Conservation (phyloP, 2,888 invertebrate species). For the Vandiemenella viatica region DNA sequence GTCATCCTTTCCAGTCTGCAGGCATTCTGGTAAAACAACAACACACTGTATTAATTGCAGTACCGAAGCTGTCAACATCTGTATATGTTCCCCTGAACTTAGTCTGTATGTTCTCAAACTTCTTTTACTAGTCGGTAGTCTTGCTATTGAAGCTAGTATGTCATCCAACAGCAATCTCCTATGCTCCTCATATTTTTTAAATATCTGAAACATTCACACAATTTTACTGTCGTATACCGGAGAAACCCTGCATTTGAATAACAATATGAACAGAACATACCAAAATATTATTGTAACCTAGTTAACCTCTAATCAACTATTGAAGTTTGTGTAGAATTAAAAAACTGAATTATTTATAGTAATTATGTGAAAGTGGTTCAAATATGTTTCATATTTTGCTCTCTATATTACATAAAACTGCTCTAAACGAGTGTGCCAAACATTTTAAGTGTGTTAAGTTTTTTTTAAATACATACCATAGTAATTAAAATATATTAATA, state of each 20-base stretch:
- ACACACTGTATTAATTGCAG: slow-evolving; percentile 95
- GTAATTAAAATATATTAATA: too few relatives aligned
- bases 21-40: slow-evolving; percentile 66
- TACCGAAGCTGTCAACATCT: slow-evolving; percentile 96
- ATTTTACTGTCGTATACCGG: neutral
- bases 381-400: too few relatives aligned
- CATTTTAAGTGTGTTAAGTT: too few relatives aligned
- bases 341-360: too few relatives aligned
- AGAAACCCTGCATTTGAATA: neutral
- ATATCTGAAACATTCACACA: slow-evolving; percentile 55
- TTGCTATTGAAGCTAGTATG: slow-evolving; percentile 90
- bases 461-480: too few relatives aligned
- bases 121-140: slow-evolving; percentile 91
- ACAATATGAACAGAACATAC: too few relatives aligned
- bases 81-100: slow-evolving; percentile 83
- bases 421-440: too few relatives aligned
- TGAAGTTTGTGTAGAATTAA: too few relatives aligned
- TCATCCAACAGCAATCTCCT: slow-evolving; percentile 86
- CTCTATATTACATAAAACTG: too few relatives aligned
- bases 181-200: slow-evolving; percentile 90
- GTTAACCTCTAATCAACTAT: too few relatives aligned
- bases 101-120: slow-evolving; percentile 84
- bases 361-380: too few relatives aligned
- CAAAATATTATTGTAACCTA: too few relatives aligned
- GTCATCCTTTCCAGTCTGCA: slow-evolving; percentile 24